A percentile compares a stretch with the other conserved stretches of the same genome.
Evolutionary conservation across 2,888 invertebrate species (phyloP).

Genomic region (Habrosyne pyritoides): DNA sequence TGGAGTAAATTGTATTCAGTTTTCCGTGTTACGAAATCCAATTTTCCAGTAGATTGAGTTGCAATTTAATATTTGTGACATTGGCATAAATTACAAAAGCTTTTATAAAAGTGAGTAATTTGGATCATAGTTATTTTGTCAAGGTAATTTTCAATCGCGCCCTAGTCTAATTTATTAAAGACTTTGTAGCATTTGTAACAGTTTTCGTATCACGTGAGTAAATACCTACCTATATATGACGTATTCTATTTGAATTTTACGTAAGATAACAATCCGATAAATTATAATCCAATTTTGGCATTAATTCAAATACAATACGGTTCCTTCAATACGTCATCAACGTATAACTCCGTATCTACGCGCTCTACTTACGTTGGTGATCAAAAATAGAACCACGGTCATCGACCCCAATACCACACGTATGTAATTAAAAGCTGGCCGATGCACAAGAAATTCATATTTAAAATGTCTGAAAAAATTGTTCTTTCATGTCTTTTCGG

Average conservation of each 20-base stretch:
- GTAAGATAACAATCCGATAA: background rate
- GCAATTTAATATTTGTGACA: background rate
- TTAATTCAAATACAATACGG: constrained; percentile 23
- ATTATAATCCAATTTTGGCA: constrained; percentile 9
- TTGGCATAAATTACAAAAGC: too few species aligned
- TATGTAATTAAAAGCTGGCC: constrained; percentile 48
- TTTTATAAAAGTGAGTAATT: too few species aligned
- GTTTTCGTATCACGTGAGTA: background rate
- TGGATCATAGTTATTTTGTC: too few species aligned
- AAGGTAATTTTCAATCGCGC: too few species aligned
- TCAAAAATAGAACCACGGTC: constrained; percentile 59
- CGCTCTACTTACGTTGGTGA: constrained; percentile 23
- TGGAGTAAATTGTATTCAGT: constrained; percentile 17
- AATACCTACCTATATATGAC: background rate
- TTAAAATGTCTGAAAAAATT: background rate
- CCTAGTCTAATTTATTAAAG: too few species aligned
- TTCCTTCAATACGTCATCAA: constrained; percentile 13
- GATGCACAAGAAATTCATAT: background rate
- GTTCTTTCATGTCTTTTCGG: background rate
- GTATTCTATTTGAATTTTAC: background rate
- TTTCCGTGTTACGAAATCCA: constrained; percentile 2
- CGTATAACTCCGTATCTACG: constrained; percentile 19
- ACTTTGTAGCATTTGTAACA: background rate
- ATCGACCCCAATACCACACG: constrained; percentile 50
- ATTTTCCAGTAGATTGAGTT: background rate